These are phyloP conservation scores for Dendrocincla fuliginosa DNA, from an alignment of 2,797 vertebrate species.

Conservation along the genomic window DNA sequence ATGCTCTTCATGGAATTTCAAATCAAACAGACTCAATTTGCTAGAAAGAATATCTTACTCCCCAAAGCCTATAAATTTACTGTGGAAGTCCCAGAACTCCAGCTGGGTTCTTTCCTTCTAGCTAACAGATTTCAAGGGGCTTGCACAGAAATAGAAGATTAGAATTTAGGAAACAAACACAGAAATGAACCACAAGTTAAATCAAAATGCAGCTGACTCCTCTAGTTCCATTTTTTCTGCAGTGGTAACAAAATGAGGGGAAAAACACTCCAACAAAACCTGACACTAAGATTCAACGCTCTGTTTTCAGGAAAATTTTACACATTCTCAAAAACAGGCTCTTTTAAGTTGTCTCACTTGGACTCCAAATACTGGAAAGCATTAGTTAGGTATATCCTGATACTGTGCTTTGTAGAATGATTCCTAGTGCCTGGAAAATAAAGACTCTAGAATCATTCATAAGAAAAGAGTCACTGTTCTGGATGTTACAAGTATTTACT, in stretches of 20 bases:
- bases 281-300: background rate
- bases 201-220: background rate
- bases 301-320: background rate
- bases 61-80: background rate
- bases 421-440: background rate
- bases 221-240: background rate
- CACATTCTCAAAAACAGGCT: background rate
- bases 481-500: background rate
- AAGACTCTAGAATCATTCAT: background rate
- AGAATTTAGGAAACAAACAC: constrained; percentile 3
- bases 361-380: background rate
- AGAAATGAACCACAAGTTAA: background rate
- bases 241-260: background rate
- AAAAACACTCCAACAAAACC: background rate
- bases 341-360: background rate
- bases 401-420: background rate
- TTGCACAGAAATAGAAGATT: constrained; percentile 1
- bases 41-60: background rate
- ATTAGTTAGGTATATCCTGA: background rate
- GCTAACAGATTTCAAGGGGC: constrained; percentile 16
- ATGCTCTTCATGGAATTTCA: background rate
- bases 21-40: constrained; percentile 19
- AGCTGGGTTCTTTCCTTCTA: background rate
- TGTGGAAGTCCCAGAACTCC: background rate
- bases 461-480: background rate